These are phyloP conservation scores for Creontiades dilutus DNA, from an alignment of 2,888 invertebrate species.

Conservation along the genomic window DNA sequence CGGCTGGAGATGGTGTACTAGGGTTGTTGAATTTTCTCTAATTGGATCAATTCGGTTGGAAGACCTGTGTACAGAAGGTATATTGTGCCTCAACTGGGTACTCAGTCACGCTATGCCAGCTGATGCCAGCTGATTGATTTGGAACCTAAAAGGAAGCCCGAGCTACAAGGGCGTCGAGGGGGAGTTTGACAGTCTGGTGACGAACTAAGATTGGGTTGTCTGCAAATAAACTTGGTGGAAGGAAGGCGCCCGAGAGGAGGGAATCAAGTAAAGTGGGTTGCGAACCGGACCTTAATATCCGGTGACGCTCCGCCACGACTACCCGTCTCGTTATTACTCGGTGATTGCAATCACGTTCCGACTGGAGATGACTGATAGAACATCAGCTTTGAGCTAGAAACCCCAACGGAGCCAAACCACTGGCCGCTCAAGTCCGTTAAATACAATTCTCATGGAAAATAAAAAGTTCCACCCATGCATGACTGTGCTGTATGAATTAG, in stretches of 20 bases:
- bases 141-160: neutral
- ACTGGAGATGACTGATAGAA: neutral
- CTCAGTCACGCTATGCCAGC: neutral
- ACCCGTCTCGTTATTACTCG: neutral
- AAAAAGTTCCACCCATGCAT: too few species aligned
- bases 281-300: constrained; percentile 32
- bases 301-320: neutral
- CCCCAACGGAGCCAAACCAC: too few species aligned
- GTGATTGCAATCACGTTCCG: neutral
- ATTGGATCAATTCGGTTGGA: too few species aligned
- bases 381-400: neutral
- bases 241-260: neutral
- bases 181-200: constrained; percentile 38
- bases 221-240: constrained; percentile 48
- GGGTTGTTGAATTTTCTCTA: too few species aligned
- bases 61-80: too few species aligned
- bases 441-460: too few species aligned
- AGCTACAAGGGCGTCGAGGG: neutral
- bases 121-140: constrained; percentile 23
- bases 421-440: too few species aligned
- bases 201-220: constrained; percentile 62
- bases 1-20: too few species aligned
- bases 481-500: too few species aligned
- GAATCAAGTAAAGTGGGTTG: neutral
- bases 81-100: neutral